Evolutionary conservation across 2,113 vertebrate genomes (phyloP), one percentile per base, ranked within the genome.

Genomic region (Dolichotis patagonum): DNA sequence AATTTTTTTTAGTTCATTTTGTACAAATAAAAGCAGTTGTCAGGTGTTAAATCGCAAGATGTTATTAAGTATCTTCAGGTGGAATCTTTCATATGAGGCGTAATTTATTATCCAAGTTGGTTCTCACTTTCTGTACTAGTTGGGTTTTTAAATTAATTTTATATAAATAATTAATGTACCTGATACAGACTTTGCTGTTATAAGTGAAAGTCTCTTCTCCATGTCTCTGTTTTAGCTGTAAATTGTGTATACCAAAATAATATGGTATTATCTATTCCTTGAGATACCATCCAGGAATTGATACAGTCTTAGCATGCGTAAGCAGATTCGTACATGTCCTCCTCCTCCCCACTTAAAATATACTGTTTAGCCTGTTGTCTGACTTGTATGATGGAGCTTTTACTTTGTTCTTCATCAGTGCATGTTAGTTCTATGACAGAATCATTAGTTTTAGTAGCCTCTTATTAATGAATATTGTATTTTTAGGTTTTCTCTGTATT

Each of bases 391-490:
- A 85, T 94, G 46, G 77, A 69, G 62, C 35, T 52, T 81, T 35
- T 43, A 38, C 30, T 41, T 91, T 73, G 10, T 85, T 62, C 14
- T 95, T 93, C 80, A 41, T 88, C 89, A 24, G 63, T 92, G 1
- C 10, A 63, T 82, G 32, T n/a, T 96, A 92, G 75, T 92, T 87
- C 22, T 32, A 13, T 90, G 4, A n/a, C 91, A 80, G 41, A 56
- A 92, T 91, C 1, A 43, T 97, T 91, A 85, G 43, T 95, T 85
- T 83, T 94, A 78, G 35, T 90, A 94, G 46, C 91, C 12, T n/a
- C 32, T 87, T 56, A 83, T 41, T 71, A 73, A 75, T 94, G 54
- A 80, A 86, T 41, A 73, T 85, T 92, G 89, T 95, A 81, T 88
- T 75, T 69, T 97, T 24, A 86, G 41, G 63, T 49, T 71, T 91